These are phyloP conservation scores for Aphelocoma californica DNA, from an alignment of 2,797 vertebrate genomes.

Conservation along the genomic window DNA sequence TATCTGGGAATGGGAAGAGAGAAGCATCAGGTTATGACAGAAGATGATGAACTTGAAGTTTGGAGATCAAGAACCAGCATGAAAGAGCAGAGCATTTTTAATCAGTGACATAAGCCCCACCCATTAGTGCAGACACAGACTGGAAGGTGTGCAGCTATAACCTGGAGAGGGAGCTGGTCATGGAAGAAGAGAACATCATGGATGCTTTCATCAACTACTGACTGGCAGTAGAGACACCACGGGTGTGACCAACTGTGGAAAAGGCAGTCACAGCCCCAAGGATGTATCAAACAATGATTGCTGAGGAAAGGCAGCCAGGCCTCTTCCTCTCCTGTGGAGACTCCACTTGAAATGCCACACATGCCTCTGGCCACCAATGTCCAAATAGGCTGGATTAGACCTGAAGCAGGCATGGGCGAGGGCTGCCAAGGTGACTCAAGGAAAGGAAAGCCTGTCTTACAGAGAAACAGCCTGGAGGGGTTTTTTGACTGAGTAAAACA, in stretches of 20 bases:
- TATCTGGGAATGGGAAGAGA: not conserved
- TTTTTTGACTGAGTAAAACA: not conserved
- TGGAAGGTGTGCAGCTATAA: not conserved
- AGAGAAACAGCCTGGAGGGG: not conserved
- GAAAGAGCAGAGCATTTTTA: not conserved
- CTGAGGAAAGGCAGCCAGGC: not conserved
- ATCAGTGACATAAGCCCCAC: not conserved
- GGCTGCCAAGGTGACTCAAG: not conserved
- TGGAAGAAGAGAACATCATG: not conserved
- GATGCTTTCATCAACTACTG: not conserved
- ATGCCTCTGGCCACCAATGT: not conserved
- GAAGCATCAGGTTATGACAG: not conserved
- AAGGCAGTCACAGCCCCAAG: not conserved
- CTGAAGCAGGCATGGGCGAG: accelerated
- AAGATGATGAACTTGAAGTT: not conserved
- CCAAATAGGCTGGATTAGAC: not conserved
- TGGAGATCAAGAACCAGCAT: not conserved
- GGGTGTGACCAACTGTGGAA: accelerated
- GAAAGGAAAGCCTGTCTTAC: not conserved
- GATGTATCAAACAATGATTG: not conserved
- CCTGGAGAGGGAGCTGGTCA: not conserved
- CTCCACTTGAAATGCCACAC: not conserved
- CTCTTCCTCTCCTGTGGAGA: accelerated
- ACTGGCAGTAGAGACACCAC: accelerated
- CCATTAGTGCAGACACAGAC: not conserved